Evolutionary conservation across 2,113 vertebrate species (phyloP), one percentile per base, ranked within the genome.

Genomic region (Ceyx margarethae): DNA sequence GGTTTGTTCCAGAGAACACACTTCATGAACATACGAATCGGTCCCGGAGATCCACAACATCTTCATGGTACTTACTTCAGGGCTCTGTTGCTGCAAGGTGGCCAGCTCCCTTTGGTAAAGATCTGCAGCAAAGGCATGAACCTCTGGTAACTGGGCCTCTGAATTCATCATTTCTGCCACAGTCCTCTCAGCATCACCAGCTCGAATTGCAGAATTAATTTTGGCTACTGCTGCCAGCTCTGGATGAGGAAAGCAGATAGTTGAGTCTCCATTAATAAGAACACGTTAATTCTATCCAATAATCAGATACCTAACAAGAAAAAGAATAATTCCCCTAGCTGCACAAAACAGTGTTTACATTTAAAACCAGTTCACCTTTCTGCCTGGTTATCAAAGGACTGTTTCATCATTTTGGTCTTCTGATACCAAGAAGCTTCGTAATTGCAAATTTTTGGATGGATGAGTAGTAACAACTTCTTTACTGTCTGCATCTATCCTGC

Each of bases 101-200:
- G 95, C 71, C 31, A 99, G 97, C 83, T 99, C 99, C 48, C 97
- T 98, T 96, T 99, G 99, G 94, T 99, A 99, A 22, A 99, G 98
- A 50, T 98, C 98, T 3, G 99, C 98, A 9, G 99, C 99, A 65
- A 97, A 98, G 0, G 98, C 98, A 84, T 98, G 98, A 73, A 99
- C 99, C 48, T 98, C 97, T 3, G 99, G 99, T 91, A 99, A 98
- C 97, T 99, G 98, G 19, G 99, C 99, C 15, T 99, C 99, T 0
- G 98, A 98, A 80, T 98, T 99, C 99, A 98, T 98, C 60, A 99
- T 95, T 94, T 99, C 99, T 72, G 97, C 89, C 69, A 99, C 98
- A 0, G 99, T 99, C 78, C 98, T 98, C 96, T 98, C 98, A 0
- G 99, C 96, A 22, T 98, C 96, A 7, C 98, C 98, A 5, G 94